phyloP scores from a whole-genome alignment of 1,140 invertebrate species.

The Drosophila sulfurigaster region DNA sequence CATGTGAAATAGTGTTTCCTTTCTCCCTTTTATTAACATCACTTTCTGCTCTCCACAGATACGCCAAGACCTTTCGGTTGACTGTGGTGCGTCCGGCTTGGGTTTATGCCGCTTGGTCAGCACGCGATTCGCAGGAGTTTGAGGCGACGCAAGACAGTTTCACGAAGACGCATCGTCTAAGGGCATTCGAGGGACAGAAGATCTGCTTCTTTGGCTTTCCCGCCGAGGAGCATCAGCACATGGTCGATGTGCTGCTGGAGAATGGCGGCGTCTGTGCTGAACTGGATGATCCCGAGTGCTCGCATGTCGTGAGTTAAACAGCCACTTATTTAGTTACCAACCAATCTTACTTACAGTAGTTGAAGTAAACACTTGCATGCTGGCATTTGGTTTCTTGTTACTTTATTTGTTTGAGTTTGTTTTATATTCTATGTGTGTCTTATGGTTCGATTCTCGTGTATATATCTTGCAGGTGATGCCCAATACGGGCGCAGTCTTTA shows the following conservation, averaged over 20 bases:
- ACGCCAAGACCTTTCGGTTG: constrained; percentile 94
- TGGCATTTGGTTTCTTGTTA: constrained; percentile 46
- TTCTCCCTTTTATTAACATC: neutral
- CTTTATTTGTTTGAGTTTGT: neutral
- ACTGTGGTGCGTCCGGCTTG: constrained; percentile 95
- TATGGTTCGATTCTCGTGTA: constrained; percentile 43
- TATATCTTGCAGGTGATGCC: constrained; percentile 84
- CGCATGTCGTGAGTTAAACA: constrained; percentile 93
- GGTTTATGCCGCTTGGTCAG: constrained; percentile 94
- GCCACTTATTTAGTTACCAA: neutral
- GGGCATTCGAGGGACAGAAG: constrained; percentile 94
- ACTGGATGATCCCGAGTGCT: constrained; percentile 92
- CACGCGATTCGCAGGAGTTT: constrained; percentile 89
- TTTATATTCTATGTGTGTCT: constrained; percentile 30
- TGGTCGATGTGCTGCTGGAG: constrained; percentile 93
- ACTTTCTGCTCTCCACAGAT: constrained; percentile 85
- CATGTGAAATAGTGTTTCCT: too few relatives aligned
- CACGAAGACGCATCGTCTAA: constrained; percentile 91
- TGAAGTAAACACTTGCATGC: constrained; percentile 40
- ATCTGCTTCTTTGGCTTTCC: constrained; percentile 96
- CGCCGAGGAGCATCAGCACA: constrained; percentile 94
- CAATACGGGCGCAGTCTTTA: constrained; percentile 83
- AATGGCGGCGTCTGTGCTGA: constrained; percentile 93
- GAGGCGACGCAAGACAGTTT: constrained; percentile 89
- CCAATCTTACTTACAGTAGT: neutral